Evolutionary conservation across 2,797 vertebrate genomes (phyloP).

Genomic region (Menidia menidia): DNA sequence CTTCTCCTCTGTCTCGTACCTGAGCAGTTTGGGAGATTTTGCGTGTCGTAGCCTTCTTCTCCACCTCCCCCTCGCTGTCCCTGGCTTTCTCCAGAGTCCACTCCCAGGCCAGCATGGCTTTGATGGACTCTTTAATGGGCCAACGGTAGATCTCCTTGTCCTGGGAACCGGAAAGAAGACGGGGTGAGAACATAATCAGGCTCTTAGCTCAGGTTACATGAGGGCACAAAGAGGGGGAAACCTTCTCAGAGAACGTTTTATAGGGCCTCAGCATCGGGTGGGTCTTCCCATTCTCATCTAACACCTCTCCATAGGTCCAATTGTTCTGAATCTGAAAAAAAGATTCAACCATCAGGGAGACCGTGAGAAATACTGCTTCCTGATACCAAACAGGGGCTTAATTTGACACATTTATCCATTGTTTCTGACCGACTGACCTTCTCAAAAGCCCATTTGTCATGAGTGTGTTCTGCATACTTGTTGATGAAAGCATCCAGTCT

Average conservation of each 20-base stretch:
- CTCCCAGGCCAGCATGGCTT: constrained; percentile 97
- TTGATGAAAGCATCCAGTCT: constrained; percentile 92
- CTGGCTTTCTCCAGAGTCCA: constrained; percentile 94
- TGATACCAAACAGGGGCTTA: background rate
- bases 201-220: too few species aligned
- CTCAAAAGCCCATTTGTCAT: constrained; percentile 96
- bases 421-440: constrained; percentile 81
- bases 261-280: constrained; percentile 95
- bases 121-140: constrained; percentile 96
- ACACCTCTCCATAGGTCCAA: constrained; percentile 91
- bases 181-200: background rate
- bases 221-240: constrained; percentile 36
- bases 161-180: constrained; percentile 65
- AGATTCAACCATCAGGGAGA: background rate
- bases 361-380: background rate
- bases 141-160: constrained; percentile 98
- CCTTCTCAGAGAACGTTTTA: constrained; percentile 98
- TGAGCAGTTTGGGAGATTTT: constrained; percentile 95
- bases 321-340: constrained; percentile 92
- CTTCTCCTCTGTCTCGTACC: constrained; percentile 69
- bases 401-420: background rate
- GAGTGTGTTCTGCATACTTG: constrained; percentile 92
- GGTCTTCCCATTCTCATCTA: constrained; percentile 92
- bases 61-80: constrained; percentile 88
- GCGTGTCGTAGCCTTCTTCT: constrained; percentile 88